Conservation (phyloP, 2,888 invertebrate genomes). For the Cartodere bifasciata region DNA sequence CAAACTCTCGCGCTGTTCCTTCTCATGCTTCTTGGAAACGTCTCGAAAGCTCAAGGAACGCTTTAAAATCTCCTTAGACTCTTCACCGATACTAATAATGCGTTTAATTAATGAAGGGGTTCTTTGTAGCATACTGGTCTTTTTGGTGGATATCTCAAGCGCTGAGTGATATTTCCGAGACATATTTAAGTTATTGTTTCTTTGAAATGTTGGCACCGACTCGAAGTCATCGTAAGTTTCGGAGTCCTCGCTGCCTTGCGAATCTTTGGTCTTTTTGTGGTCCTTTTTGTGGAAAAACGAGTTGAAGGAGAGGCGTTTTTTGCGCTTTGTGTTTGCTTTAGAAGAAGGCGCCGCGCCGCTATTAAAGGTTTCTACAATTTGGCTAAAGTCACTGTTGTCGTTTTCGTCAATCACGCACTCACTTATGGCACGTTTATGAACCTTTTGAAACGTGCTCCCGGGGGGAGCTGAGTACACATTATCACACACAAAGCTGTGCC, state of each 20-base stretch:
- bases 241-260: constrained; percentile 12
- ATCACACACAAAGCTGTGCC: no score
- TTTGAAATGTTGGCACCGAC: neutral
- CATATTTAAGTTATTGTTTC: neutral
- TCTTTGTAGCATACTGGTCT: constrained; percentile 16
- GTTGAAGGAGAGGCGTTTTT: constrained; percentile 23
- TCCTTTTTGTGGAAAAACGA: constrained; percentile 23
- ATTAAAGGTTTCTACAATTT: constrained; percentile 12
- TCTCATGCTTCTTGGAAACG: constrained; percentile 23
- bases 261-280: constrained; percentile 19
- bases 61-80: constrained; percentile 26
- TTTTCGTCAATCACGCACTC: constrained; percentile 19
- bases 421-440: no score
- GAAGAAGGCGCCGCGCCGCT: no score
- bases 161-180: constrained; percentile 17
- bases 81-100: constrained; percentile 25
- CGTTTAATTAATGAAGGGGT: constrained; percentile 30
- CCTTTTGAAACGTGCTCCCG: no score
- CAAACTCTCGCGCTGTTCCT: constrained; percentile 23
- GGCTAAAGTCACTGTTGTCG: constrained; percentile 14
- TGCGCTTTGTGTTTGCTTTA: constrained; percentile 14
- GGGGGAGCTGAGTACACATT: no score
- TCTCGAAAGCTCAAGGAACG: constrained; percentile 32
- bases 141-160: constrained; percentile 21
- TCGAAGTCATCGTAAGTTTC: constrained; percentile 23